Percentiles rank a stretch among this genome's conserved stretches.
These are phyloP conservation scores for Lagocephalus sceleratus DNA, from an alignment of 2,797 vertebrate genomes.

Conservation along the genomic window DNA sequence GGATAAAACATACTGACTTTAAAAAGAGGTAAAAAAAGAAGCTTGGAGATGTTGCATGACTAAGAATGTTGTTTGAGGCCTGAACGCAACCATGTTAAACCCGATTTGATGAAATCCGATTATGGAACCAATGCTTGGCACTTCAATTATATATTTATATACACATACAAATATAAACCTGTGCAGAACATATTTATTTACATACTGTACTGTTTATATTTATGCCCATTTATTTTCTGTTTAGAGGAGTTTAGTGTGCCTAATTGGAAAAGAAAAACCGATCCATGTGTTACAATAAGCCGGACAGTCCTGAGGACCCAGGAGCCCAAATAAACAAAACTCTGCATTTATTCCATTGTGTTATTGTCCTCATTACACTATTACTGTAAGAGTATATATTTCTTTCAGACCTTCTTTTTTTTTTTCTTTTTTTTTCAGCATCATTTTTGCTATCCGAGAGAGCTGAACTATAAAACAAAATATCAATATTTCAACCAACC, in stretches of 20 bases:
- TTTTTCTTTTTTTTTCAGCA: too few species aligned
- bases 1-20: constrained; percentile 44
- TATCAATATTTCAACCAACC: too few species aligned
- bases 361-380: neutral
- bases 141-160: constrained; percentile 6
- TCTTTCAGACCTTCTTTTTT: constrained; percentile 21
- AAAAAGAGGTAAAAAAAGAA: constrained; percentile 34
- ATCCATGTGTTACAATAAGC: constrained; percentile 25
- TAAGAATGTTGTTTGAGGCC: constrained; percentile 31
- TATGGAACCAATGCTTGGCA: constrained; percentile 7
- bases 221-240: constrained; percentile 10
- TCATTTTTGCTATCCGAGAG: too few species aligned
- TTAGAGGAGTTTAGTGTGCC: constrained; percentile 4
- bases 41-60: constrained; percentile 27
- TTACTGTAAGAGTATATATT: constrained; percentile 8
- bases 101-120: constrained; percentile 10
- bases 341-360: constrained; percentile 7
- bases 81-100: constrained; percentile 20
- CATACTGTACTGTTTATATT: neutral
- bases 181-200: neutral
- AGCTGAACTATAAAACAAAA: too few species aligned
- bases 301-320: constrained; percentile 29
- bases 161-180: constrained; percentile 2
- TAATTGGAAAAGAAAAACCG: constrained; percentile 29
- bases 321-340: constrained; percentile 21